Evolutionary conservation across 2,888 invertebrate species (phyloP).

Genomic region (Lomographa bimaculata): DNA sequence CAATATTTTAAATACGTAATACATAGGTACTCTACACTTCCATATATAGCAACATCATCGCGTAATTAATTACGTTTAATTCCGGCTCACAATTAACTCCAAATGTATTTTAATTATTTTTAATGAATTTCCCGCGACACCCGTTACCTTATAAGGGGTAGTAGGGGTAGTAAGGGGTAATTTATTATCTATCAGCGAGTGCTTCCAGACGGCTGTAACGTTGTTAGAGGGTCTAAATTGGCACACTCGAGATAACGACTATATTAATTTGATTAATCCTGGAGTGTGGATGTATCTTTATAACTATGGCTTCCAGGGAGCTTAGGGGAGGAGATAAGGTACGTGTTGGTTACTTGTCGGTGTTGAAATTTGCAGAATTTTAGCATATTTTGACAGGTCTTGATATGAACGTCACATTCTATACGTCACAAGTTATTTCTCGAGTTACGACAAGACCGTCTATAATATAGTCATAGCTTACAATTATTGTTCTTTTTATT

Average conservation of each 20-base stretch:
- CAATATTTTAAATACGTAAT: too few species aligned
- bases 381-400: too few species aligned
- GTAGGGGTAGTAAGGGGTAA: conserved; percentile 22
- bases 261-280: conserved; percentile 58
- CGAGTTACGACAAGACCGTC: neutral
- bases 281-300: conserved; percentile 37
- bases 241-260: conserved; percentile 52
- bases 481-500: neutral
- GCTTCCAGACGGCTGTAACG: conserved; percentile 12
- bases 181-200: conserved; percentile 26
- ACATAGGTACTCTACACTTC: too few species aligned
- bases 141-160: conserved; percentile 30
- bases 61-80: too few species aligned
- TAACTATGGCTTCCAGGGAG: conserved; percentile 22
- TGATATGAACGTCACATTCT: too few species aligned
- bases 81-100: too few species aligned
- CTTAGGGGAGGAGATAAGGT: conserved; percentile 10
- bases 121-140: conserved; percentile 33
- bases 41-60: too few species aligned
- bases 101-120: conserved; percentile 4
- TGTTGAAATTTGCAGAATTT: neutral
- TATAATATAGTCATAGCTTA: neutral
- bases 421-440: neutral
- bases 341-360: too few species aligned
- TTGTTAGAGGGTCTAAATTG: conserved; percentile 22